Evolutionary conservation across 92 coral and sea anemone species (phyloP).

Genomic region (Parazoanthus darwini): DNA sequence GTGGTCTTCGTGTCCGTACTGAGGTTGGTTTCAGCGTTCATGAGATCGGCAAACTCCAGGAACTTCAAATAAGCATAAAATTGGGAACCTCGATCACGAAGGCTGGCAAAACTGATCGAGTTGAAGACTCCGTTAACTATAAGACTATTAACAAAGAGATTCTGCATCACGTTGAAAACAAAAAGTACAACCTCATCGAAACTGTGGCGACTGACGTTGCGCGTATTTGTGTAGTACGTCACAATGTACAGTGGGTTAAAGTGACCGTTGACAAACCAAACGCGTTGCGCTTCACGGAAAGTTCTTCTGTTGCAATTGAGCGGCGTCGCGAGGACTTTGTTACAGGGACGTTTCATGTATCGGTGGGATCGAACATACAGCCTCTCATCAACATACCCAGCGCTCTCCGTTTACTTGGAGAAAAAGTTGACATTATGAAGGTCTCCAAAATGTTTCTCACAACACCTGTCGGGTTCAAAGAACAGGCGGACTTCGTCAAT

Average conservation of each 20-base stretch:
- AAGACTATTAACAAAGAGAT: slow-evolving; percentile 58
- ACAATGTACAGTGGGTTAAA: slow-evolving; percentile 54
- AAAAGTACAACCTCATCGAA: slow-evolving; percentile 68
- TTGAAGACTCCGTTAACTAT: slow-evolving; percentile 59
- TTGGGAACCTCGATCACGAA: slow-evolving; percentile 39
- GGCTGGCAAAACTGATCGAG: slow-evolving; percentile 66
- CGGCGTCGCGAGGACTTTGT: slow-evolving; percentile 66
- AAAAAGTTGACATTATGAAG: slow-evolving; percentile 36
- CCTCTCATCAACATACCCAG: slow-evolving; percentile 51
- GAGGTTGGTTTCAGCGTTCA: slow-evolving; percentile 71
- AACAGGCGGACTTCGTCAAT: slow-evolving; percentile 63
- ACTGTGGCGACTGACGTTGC: slow-evolving; percentile 77
- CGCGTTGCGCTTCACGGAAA: slow-evolving; percentile 56
- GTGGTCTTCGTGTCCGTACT: slow-evolving; percentile 61
- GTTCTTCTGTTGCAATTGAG: slow-evolving; percentile 61
- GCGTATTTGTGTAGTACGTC: slow-evolving; percentile 66
- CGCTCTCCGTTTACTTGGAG: slow-evolving; percentile 53
- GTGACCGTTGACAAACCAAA: slow-evolving; percentile 65
- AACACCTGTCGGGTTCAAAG: slow-evolving; percentile 51
- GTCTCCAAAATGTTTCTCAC: slow-evolving; percentile 66
- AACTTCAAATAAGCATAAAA: slow-evolving; percentile 52
- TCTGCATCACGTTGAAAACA: slow-evolving; percentile 64
- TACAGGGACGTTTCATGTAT: slow-evolving; percentile 53
- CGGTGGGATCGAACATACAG: slow-evolving; percentile 70
- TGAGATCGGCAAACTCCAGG: slow-evolving; percentile 64